Evolutionary conservation across 2,797 vertebrate species (phyloP), one percentile per base, ranked within the genome.

Genomic region (Cossypha niveicapilla): DNA sequence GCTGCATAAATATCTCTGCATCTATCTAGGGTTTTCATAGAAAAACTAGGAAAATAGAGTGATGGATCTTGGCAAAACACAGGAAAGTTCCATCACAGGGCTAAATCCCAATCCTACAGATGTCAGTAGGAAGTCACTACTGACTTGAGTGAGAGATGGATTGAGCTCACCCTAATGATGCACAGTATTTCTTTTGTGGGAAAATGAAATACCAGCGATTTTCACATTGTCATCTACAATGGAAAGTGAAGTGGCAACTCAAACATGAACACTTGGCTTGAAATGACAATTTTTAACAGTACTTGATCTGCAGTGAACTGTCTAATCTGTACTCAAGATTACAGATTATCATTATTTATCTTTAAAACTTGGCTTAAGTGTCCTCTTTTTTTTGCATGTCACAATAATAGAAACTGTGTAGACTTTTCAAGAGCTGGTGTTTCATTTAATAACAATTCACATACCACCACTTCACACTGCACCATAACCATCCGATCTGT

Each of bases 11-110:
- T 93, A 90, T 91, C 77, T 45, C 90, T 76, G 90, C 67, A 96
- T 93, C 89, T 91, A 96, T 95, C 86, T 90, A 91, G 91, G 50
- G 37, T 91, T 75, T 86, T 82, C 6, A 17, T 90, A 96, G 63
- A 89, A 88, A 78, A 89, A 15, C 25, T n/a, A 79, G 45, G 47
- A 61, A 85, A 77, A 83, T 14, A 61, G 51, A 78, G 18, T 32
- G 63, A n/a, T 30, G 48, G 30, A 53, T 66, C 84, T 35, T 76
- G 54, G 48, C 37, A 85, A 95, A 85, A 85, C 15, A 61, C 11
- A 57, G 63, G 47, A 42, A 67, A 70, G 12, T 60, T 78, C 30
- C 67, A 90, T 68, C 75, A 66, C 30, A 13, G 45, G 25, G 11
- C 54, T 95, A 79, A 91, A 86, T 39, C 27, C 37, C 78, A 83